Evolutionary conservation across 2,888 invertebrate species (phyloP).

Genomic region (Anticlea derivata): DNA sequence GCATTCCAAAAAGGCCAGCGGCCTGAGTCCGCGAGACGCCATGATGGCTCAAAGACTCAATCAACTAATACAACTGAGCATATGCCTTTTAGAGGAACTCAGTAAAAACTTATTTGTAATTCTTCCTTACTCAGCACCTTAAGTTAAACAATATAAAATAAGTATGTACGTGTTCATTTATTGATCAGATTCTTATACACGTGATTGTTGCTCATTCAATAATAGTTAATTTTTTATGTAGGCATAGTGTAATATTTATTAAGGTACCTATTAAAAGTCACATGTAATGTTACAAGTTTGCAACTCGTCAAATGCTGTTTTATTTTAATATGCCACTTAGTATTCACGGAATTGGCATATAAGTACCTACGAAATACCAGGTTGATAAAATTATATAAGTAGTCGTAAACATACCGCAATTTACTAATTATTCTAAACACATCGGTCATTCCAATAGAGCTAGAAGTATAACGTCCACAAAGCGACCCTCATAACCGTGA

Average conservation of each 20-base stretch:
- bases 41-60: conserved; percentile 51
- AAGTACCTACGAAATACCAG: not conserved
- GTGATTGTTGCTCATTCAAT: conserved; percentile 11
- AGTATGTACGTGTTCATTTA: conserved; percentile 26
- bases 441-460: conserved; percentile 12
- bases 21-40: conserved; percentile 66
- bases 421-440: conserved; percentile 8
- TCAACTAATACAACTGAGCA: conserved; percentile 45
- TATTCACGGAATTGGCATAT: no score
- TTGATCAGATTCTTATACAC: conserved; percentile 9
- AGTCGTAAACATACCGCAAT: not conserved
- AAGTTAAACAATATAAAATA: conserved; percentile 2
- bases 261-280: conserved; percentile 12
- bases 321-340: not conserved
- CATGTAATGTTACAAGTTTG: conserved; percentile 4
- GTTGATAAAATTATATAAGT: not conserved
- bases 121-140: conserved; percentile 17
- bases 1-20: conserved; percentile 72
- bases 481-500: conserved; percentile 21
- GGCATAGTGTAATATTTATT: not conserved
- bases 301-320: conserved; percentile 12
- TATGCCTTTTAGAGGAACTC: conserved; percentile 47
- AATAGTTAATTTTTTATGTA: conserved; percentile 7
- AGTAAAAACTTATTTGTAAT: conserved; percentile 32
- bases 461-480: conserved; percentile 9